A percentile compares a stretch with the other conserved stretches of the same genome.
These are phyloP conservation scores for Himalopsyche phryganea DNA, from an alignment of 1,140 invertebrate species.

Conservation along the genomic window DNA sequence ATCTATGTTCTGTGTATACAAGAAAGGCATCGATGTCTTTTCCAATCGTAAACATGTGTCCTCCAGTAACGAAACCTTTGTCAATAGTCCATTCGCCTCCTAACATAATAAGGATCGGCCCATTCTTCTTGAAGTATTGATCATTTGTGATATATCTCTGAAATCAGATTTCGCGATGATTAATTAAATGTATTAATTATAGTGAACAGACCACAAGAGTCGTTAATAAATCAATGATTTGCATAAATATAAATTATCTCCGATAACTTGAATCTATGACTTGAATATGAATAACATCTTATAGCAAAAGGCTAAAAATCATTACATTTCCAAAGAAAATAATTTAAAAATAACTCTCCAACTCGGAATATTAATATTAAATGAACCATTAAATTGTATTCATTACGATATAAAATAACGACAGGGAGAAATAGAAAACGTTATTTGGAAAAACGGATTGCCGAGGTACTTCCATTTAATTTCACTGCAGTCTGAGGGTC, in stretches of 20 bases:
- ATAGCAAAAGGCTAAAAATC: background rate
- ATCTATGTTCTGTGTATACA: slow-evolving; percentile 76
- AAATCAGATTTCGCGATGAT: background rate
- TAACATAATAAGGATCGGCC: slow-evolving; percentile 57
- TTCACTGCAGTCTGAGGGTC: too few species aligned
- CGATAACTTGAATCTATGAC: background rate
- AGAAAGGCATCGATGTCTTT: slow-evolving; percentile 61
- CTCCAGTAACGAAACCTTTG: slow-evolving; percentile 47
- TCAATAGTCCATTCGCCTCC: slow-evolving; percentile 65
- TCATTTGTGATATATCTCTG: slow-evolving; percentile 66
- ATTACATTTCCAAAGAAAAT: background rate
- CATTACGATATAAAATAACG: too few species aligned
- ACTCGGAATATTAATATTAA: too few species aligned
- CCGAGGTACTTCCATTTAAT: too few species aligned
- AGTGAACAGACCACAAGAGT: background rate
- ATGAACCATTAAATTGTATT: too few species aligned
- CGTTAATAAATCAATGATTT: background rate
- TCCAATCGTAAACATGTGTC: slow-evolving; percentile 60
- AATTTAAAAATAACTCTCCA: background rate
- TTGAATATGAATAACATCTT: background rate
- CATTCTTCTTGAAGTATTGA: slow-evolving; percentile 52
- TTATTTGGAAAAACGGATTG: too few species aligned
- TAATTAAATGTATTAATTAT: background rate
- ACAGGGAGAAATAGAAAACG: too few species aligned
- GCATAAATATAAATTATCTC: background rate